Evolutionary conservation across 1,140 invertebrate species (phyloP).

Genomic region (Hyposmocoma kahamanoa): DNA sequence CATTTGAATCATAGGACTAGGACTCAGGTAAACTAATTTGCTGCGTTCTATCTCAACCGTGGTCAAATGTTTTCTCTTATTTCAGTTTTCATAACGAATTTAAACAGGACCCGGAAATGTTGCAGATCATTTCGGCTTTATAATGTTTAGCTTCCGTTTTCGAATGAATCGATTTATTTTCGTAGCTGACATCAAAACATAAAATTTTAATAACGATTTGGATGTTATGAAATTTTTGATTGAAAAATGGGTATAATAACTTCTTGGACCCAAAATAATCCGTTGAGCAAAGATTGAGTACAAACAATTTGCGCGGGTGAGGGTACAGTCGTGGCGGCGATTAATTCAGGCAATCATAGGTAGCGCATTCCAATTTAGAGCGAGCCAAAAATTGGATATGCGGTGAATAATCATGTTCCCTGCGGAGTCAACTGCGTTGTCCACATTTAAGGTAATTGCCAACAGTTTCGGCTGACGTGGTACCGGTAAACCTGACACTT

Average conservation of each 20-base stretch:
- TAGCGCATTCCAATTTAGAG: constrained; percentile 56
- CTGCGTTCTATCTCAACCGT: background rate
- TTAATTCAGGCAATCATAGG: constrained; percentile 56
- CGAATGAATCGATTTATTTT: background rate
- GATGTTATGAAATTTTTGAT: background rate
- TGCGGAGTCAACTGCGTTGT: constrained; percentile 60
- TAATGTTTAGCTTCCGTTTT: background rate
- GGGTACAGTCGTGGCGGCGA: constrained; percentile 21
- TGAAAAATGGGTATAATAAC: background rate
- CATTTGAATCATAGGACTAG: background rate
- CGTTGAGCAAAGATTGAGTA: constrained; percentile 6
- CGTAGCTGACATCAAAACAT: background rate
- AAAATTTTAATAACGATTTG: background rate
- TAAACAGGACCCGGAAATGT: background rate
- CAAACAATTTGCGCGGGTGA: constrained; percentile 18
- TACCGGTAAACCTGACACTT: constrained; percentile 61
- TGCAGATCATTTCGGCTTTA: background rate
- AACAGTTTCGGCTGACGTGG: constrained; percentile 67
- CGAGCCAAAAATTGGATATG: constrained; percentile 64
- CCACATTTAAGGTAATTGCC: constrained; percentile 72
- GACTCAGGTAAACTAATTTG: background rate
- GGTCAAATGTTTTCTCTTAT: background rate
- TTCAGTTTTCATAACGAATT: background rate
- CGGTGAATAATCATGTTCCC: constrained; percentile 68
- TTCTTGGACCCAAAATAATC: background rate